Conservation (phyloP, 1,140 invertebrate genomes). For the Tetragnatha versicolor region DNA sequence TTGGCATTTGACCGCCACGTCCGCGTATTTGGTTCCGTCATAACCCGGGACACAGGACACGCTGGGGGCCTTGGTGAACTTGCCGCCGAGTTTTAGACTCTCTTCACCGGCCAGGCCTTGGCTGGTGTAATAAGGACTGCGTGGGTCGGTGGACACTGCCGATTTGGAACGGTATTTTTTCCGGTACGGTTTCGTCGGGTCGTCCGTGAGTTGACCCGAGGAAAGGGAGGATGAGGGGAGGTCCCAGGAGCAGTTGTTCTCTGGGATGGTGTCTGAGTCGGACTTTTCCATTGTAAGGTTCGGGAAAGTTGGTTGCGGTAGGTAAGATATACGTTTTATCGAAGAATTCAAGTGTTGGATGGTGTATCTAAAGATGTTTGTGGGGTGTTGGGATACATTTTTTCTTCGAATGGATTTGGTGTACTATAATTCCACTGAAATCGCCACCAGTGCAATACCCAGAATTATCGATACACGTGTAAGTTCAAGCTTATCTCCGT, state of each 20-base stretch:
- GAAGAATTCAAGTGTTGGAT: background rate
- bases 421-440: background rate
- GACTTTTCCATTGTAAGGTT: conserved; percentile 9
- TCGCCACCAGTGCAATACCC: background rate
- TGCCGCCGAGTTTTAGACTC: conserved; percentile 6
- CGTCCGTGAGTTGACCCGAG: conserved; percentile 38
- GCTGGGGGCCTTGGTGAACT: conserved; percentile 38
- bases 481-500: no score
- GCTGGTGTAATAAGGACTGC: conserved; percentile 47
- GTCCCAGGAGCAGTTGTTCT: conserved; percentile 36
- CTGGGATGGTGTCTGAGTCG: conserved; percentile 1
- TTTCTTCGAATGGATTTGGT: background rate
- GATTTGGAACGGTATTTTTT: conserved; percentile 55
- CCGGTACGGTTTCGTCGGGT: conserved; percentile 35
- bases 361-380: background rate
- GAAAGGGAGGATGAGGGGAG: conserved; percentile 35
- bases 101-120: conserved; percentile 25
- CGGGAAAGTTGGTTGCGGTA: background rate
- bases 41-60: conserved; percentile 48
- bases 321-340: background rate
- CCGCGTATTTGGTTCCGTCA: conserved; percentile 15
- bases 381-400: background rate
- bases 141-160: conserved; percentile 45
- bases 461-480: background rate
- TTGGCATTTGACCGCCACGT: background rate